Percentiles rank a stretch among this genome's conserved stretches.
These are phyloP conservation scores for Rotaria macrura DNA, from an alignment of 2,888 invertebrate species.

Conservation along the genomic window DNA sequence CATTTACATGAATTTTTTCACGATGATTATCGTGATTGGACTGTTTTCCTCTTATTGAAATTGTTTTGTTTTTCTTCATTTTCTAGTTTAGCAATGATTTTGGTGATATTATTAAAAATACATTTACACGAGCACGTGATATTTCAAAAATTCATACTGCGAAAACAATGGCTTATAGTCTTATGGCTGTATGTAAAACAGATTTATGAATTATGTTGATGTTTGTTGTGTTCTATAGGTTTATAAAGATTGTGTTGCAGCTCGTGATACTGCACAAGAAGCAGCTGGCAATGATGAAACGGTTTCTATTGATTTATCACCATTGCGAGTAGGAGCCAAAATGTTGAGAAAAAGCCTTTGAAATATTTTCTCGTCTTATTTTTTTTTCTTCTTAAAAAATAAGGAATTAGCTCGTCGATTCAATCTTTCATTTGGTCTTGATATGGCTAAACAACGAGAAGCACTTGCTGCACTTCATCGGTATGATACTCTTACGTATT, in stretches of 20 bases:
- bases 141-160: slow-evolving; percentile 92
- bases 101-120: slow-evolving; percentile 94
- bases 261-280: slow-evolving; percentile 63
- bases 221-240: neutral
- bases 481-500: slow-evolving; percentile 37
- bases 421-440: slow-evolving; percentile 87
- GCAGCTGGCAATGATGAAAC: slow-evolving; percentile 52
- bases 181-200: slow-evolving; percentile 55
- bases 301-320: slow-evolving; percentile 68
- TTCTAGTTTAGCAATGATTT: slow-evolving; percentile 85
- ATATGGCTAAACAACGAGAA: slow-evolving; percentile 88
- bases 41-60: no score
- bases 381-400: slow-evolving; percentile 34
- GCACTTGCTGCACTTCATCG: slow-evolving; percentile 81
- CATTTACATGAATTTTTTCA: no score
- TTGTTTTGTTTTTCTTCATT: neutral
- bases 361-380: slow-evolving; percentile 16
- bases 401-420: slow-evolving; percentile 89
- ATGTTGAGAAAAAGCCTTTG: neutral
- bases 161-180: slow-evolving; percentile 77
- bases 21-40: no score
- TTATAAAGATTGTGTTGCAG: slow-evolving; percentile 54
- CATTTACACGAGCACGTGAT: slow-evolving; percentile 87
- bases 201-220: neutral
- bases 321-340: slow-evolving; percentile 63